Conservation (phyloP, 2,113 vertebrate species). For the Thamnophis sirtalis region DNA sequence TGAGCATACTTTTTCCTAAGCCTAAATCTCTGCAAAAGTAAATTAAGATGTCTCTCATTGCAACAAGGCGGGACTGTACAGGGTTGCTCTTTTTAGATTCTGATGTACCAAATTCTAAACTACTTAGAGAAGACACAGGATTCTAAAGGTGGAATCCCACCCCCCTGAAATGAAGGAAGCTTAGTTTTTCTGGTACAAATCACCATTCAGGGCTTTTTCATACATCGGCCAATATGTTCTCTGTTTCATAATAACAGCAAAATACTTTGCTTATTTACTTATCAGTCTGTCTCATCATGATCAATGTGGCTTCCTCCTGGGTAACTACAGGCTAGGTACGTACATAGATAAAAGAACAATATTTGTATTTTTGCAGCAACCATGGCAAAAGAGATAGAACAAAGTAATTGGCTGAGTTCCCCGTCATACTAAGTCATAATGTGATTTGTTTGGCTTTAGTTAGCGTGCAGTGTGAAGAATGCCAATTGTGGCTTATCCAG, state of each 20-base stretch:
- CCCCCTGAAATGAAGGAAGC: not conserved
- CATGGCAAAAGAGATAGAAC: not conserved
- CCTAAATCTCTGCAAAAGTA: not conserved
- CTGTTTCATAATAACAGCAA: not conserved
- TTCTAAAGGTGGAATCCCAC: not conserved
- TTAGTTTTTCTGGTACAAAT: not conserved
- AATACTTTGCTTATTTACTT: not conserved
- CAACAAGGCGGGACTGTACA: not conserved
- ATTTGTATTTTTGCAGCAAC: not conserved
- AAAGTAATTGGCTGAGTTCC: not conserved
- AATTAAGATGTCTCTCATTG: not conserved
- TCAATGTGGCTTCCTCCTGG: not conserved
- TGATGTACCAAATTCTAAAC: not conserved
- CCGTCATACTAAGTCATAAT: not conserved
- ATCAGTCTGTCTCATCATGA: not conserved
- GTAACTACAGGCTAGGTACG: not conserved
- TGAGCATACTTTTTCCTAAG: not conserved
- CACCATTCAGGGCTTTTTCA: not conserved
- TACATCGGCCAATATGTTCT: not conserved
- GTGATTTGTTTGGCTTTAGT: not conserved
- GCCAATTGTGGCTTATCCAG: not conserved
- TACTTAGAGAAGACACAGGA: not conserved
- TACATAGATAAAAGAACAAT: not conserved
- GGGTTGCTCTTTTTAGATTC: not conserved
- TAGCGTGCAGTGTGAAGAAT: not conserved